Percentiles rank a stretch among this genome's conserved stretches.
Evolutionary conservation across 2,797 vertebrate species (phyloP).

Genomic region (Eleutherodactylus coqui): DNA sequence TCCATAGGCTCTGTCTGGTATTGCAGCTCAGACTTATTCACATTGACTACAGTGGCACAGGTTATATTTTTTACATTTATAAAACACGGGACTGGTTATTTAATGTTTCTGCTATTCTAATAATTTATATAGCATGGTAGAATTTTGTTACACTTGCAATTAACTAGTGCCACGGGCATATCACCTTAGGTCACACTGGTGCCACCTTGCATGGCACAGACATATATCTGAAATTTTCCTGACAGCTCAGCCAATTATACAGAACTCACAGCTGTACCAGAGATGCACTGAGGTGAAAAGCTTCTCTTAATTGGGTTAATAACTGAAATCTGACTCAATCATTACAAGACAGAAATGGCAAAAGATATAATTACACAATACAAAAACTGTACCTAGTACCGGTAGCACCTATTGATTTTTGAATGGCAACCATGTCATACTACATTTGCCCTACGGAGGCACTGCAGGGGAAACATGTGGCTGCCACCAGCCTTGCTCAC

Average conservation of each 20-base stretch:
- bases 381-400: not conserved
- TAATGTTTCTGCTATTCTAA: not conserved
- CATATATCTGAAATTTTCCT: conserved; percentile 11
- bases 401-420: not conserved
- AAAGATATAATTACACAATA: conserved; percentile 8
- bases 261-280: not conserved
- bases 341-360: not conserved
- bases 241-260: conserved; percentile 44
- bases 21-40: not conserved
- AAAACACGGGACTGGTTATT: not conserved
- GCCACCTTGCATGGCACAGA: conserved; percentile 9
- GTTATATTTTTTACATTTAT: not conserved
- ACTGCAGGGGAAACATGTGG: no score
- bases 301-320: conserved; percentile 42
- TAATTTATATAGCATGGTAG: not conserved
- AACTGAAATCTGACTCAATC: conserved; percentile 12
- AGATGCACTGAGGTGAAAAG: not conserved
- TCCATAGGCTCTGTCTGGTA: not conserved
- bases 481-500: no score
- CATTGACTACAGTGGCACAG: not conserved
- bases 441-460: no score
- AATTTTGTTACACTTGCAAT: not conserved
- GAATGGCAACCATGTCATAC: no score
- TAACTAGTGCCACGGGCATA: not conserved
- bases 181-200: not conserved